Percentiles rank a stretch among this genome's conserved stretches.
phyloP scores from a whole-genome alignment of 2,797 vertebrate species.

The Petrocephalus sullivani region DNA sequence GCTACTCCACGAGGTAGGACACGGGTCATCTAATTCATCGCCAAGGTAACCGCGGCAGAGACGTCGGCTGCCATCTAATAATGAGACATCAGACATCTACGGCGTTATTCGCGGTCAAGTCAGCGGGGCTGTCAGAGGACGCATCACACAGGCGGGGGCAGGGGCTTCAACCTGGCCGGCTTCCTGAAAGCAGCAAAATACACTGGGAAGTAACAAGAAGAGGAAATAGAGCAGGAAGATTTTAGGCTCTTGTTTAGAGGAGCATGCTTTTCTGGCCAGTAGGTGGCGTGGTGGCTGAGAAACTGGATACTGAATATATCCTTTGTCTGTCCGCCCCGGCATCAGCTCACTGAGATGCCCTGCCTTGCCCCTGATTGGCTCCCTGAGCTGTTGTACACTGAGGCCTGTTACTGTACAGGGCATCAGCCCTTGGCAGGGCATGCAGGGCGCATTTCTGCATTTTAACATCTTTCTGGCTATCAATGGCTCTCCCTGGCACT shows the following conservation, averaged over 20 bases:
- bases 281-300: neutral
- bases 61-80: slow-evolving; percentile 47
- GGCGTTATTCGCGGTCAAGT: slow-evolving; percentile 42
- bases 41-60: neutral
- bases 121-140: neutral
- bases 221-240: neutral
- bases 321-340: neutral
- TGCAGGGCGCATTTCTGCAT: neutral
- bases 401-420: neutral
- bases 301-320: neutral
- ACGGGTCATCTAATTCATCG: neutral
- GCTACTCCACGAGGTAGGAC: neutral
- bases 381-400: neutral
- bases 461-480: neutral
- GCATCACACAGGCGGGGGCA: neutral
- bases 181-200: neutral
- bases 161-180: neutral
- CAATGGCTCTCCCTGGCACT: neutral
- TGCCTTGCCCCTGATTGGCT: neutral
- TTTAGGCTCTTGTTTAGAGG: neutral
- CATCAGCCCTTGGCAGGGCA: neutral
- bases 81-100: slow-evolving; percentile 44
- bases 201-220: neutral
- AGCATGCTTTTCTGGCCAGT: neutral
- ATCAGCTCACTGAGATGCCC: neutral